Evolutionary conservation across 1,140 invertebrate species (phyloP), one percentile per base, ranked within the genome.

Genomic region (Drosophila biarmipes): DNA sequence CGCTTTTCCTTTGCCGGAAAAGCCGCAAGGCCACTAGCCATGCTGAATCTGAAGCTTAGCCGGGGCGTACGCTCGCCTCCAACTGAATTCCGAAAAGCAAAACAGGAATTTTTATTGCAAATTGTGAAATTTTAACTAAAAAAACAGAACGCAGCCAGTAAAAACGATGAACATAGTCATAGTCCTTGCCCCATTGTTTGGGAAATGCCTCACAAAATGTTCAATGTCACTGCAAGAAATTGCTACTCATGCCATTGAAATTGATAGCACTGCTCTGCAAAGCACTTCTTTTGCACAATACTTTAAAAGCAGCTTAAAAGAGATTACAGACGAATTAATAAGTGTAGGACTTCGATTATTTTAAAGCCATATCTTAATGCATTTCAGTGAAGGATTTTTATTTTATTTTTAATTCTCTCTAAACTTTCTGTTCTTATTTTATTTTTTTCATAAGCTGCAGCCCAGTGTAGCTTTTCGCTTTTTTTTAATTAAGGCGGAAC

Each of bases 21-120:
- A 57, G 31, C 53, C 73, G 43, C 69, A 87, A 82, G 78, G 79
- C 69, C 78, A 68, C 63, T 59, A 56, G 75, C 54, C 49, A 8
- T 34, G 52, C 55, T 46, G 63, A 15, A 54, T 48, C 52, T 43
- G 55, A 21, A 58, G 48, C 58, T 45, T 52, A 58, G 58, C 43
- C 45, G 58, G 35, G 54, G 14, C 31, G 54, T 73, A 63, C 43
- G 51, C 49, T 49, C 42, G 42, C 29, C 8, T 31, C 42, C 61
- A 73, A 73, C 79, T 80, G 80, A 89, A 89, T 89, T 89, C 84
- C 84, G 72, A 89, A 87, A 89, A 87, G 82, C 55, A 87, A 87
- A 87, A 80, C 67, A 77, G 84, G 84, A 89, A 89, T 89, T 89
- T 89, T 89, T 89, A 89, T 89, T 89, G 84, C 84, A 89, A 89